Evolutionary conservation across 2,113 vertebrate genomes (phyloP).

Genomic region (Mastomys natalensis): DNA sequence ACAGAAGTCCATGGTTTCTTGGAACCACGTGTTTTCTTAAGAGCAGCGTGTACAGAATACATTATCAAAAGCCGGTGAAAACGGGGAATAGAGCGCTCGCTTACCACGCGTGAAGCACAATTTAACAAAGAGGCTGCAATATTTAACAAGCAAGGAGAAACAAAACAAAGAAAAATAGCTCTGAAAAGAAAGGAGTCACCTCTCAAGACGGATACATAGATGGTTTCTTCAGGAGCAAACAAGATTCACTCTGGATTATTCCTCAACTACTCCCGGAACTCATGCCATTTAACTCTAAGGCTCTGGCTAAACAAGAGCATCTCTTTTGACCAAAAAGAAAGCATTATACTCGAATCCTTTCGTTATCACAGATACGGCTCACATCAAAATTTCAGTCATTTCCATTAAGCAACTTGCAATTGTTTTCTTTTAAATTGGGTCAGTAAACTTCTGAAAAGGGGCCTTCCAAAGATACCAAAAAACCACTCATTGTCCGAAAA

Average conservation of each 20-base stretch:
- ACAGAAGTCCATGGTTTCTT: background rate
- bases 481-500: background rate
- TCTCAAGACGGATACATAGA: background rate
- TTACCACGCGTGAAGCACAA: background rate
- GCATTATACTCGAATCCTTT: background rate
- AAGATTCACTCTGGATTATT: background rate
- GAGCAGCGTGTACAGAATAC: background rate
- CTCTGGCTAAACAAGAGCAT: background rate
- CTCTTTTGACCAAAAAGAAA: conserved; percentile 13
- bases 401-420: background rate
- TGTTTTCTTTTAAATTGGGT: conserved; percentile 3
- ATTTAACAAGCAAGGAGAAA: background rate
- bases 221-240: conserved; percentile 10
- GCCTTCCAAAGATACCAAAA: background rate
- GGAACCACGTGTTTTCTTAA: background rate
- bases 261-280: background rate
- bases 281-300: conserved; percentile 6
- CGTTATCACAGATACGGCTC: background rate
- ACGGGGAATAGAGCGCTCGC: background rate
- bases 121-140: background rate
- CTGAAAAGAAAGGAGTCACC: background rate
- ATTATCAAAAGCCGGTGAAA: background rate
- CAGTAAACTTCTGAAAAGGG: background rate
- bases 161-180: background rate
- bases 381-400: background rate